These are phyloP conservation scores for Teleogryllus oceanicus DNA, from an alignment of 2,888 invertebrate species.

Conservation along the genomic window DNA sequence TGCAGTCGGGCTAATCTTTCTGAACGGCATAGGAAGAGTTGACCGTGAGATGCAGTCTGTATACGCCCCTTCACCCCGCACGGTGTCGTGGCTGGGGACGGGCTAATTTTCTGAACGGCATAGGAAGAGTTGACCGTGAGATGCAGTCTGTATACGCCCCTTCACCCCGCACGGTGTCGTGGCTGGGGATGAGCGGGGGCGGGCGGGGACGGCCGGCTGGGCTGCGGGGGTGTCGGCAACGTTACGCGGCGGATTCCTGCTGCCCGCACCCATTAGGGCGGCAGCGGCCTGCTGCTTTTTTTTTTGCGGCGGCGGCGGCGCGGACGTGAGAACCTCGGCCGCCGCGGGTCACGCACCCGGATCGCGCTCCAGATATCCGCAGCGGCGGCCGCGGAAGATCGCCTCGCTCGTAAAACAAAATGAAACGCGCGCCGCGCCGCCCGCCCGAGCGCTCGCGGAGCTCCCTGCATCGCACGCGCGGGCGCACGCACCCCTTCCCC, in stretches of 20 bases:
- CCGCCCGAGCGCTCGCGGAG: background rate
- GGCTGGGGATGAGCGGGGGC: too few relatives aligned
- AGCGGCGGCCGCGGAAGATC: background rate
- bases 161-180: too few relatives aligned
- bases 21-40: too few relatives aligned
- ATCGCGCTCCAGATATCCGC: background rate
- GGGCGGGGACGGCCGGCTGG: too few relatives aligned
- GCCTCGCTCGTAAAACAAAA: background rate
- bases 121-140: too few relatives aligned
- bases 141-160: too few relatives aligned
- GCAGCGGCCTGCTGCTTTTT: background rate
- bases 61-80: too few relatives aligned
- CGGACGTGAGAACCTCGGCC: background rate
- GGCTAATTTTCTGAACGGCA: too few relatives aligned
- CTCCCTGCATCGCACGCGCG: background rate
- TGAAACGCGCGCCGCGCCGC: background rate
- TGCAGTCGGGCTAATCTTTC: too few relatives aligned
- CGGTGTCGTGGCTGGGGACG: too few relatives aligned
- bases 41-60: too few relatives aligned
- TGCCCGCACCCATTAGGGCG: conserved; percentile 12
- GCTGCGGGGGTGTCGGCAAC: background rate
- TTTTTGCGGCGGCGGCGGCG: background rate
- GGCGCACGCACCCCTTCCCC: too few relatives aligned
- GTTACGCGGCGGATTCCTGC: conserved; percentile 9
- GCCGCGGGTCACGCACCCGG: conserved; percentile 9